Evolutionary conservation across 2,113 vertebrate genomes (phyloP).

Genomic region (Spea bombifrons): DNA sequence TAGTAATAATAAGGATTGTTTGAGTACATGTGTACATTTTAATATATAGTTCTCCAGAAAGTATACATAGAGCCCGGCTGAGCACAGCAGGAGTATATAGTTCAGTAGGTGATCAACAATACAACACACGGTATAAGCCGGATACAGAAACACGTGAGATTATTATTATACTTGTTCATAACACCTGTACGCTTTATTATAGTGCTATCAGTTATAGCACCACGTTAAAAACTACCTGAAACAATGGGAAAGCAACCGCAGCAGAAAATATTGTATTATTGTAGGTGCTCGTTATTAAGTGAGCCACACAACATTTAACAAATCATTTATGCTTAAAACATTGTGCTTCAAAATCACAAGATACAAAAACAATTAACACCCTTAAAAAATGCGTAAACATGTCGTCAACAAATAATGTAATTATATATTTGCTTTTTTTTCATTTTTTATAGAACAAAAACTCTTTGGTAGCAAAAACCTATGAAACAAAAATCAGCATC

Average conservation of each 20-base stretch:
- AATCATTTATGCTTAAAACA: neutral
- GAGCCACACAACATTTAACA: neutral
- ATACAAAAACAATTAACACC: neutral
- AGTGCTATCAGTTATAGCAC: neutral
- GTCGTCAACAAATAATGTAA: conserved; percentile 10
- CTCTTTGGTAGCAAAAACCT: conserved; percentile 20
- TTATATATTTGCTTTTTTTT: conserved; percentile 19
- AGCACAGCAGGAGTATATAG: too few species aligned
- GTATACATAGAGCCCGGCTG: too few species aligned
- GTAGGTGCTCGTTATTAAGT: neutral
- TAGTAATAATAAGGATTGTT: too few species aligned
- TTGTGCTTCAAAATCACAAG: neutral
- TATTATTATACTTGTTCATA: neutral
- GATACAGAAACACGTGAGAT: neutral
- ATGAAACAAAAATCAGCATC: too few species aligned
- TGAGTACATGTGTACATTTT: too few species aligned
- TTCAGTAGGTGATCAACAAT: too few species aligned
- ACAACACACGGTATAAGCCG: too few species aligned
- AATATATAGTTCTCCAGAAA: too few species aligned
- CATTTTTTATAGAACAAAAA: neutral
- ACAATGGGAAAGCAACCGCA: neutral
- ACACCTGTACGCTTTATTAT: neutral
- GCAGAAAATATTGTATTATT: neutral
- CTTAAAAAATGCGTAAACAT: conserved; percentile 19
- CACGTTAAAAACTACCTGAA: neutral